A percentile compares a stretch with the other conserved stretches of the same genome.
These are phyloP conservation scores for Acleris holmiana DNA, from an alignment of 2,888 invertebrate genomes.

Conservation along the genomic window DNA sequence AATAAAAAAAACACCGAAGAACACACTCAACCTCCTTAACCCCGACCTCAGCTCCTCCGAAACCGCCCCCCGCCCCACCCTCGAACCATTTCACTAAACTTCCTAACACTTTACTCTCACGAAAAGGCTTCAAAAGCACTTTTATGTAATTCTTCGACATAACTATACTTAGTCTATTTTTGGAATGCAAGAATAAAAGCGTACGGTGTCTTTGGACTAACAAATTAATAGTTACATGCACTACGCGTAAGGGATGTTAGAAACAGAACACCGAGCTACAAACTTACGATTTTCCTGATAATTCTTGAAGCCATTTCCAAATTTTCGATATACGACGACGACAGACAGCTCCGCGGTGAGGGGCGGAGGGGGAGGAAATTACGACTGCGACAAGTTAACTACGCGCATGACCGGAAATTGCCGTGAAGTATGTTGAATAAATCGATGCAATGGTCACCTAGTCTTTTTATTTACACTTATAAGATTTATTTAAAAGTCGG, in stretches of 20 bases:
- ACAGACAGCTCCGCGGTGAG: conserved; percentile 67
- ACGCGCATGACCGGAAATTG: conserved; percentile 81
- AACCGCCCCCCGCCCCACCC: conserved; percentile 55
- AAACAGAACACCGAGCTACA: conserved; percentile 61
- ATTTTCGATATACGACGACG: conserved; percentile 67
- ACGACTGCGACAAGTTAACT: conserved; percentile 58
- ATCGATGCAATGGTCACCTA: conserved; percentile 12
- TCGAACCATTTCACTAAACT: conserved; percentile 68
- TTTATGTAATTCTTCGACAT: conserved; percentile 85
- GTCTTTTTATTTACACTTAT: not conserved
- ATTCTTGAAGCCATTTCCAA: conserved; percentile 83
- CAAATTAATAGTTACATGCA: conserved; percentile 62
- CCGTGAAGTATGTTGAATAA: conserved; percentile 45
- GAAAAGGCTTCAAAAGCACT: conserved; percentile 80
- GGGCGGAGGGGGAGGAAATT: conserved; percentile 68
- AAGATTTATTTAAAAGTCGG: not conserved
- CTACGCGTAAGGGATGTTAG: conserved; percentile 51
- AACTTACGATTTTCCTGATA: conserved; percentile 83
- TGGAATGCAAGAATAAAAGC: conserved; percentile 68
- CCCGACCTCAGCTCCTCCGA: conserved; percentile 53
- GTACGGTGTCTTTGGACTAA: conserved; percentile 48
- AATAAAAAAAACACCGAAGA: conserved; percentile 53
- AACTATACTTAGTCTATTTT: conserved; percentile 81
- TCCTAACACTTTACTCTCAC: conserved; percentile 77
- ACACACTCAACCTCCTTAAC: conserved; percentile 68